A percentile compares a stretch with the other conserved stretches of the same genome.
phyloP scores from a whole-genome alignment of 1,140 invertebrate species.

The Heliconius hermathena region DNA sequence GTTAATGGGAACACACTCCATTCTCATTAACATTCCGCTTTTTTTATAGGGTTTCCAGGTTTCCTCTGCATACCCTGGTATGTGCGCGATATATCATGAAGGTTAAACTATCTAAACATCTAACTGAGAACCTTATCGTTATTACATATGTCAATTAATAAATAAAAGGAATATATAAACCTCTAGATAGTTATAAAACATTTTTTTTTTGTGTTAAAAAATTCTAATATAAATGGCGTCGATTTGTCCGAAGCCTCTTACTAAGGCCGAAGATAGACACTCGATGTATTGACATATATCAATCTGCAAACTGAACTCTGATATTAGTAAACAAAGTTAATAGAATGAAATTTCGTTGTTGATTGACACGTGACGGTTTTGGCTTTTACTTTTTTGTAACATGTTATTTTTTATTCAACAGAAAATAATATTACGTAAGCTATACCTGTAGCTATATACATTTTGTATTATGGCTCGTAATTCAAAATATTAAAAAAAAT shows the following conservation, averaged over 20 bases:
- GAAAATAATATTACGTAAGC: not conserved
- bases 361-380: slow-evolving; percentile 43
- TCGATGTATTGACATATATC: slow-evolving; percentile 35
- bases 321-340: slow-evolving; percentile 32
- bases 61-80: too few species aligned
- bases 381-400: slow-evolving; percentile 21
- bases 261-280: slow-evolving; percentile 45
- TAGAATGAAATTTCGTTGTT: slow-evolving; percentile 46
- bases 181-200: not conserved
- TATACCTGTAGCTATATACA: too few species aligned
- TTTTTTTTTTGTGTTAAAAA: not conserved
- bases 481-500: too few species aligned
- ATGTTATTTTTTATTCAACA: not conserved
- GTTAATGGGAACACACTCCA: too few species aligned
- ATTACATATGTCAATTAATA: not conserved
- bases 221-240: not conserved
- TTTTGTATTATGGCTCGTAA: too few species aligned
- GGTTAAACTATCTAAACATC: too few species aligned
- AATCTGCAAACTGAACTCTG: slow-evolving; percentile 39
- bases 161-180: not conserved
- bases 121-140: too few species aligned
- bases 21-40: too few species aligned
- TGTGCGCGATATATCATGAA: too few species aligned
- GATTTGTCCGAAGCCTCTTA: slow-evolving; percentile 49
- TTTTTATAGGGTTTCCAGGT: too few species aligned